These are phyloP conservation scores for Carassius auratus DNA, from an alignment of 2,113 vertebrate genomes.

Conservation along the genomic window DNA sequence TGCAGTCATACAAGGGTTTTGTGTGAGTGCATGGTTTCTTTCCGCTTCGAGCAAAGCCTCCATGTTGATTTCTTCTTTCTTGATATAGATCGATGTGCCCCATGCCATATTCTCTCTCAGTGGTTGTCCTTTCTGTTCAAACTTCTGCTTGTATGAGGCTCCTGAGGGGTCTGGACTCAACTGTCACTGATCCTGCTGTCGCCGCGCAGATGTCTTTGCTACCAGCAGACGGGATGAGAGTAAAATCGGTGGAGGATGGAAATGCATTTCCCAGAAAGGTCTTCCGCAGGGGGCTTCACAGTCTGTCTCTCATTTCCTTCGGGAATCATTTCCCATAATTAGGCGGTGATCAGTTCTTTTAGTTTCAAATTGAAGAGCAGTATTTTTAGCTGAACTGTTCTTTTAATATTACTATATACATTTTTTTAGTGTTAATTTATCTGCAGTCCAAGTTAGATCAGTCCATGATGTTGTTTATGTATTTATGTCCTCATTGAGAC, in stretches of 20 bases:
- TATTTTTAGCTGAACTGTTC: background rate
- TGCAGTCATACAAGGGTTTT: background rate
- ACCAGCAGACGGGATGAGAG: slow-evolving; percentile 9
- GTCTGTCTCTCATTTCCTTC: background rate
- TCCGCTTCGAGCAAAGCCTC: background rate
- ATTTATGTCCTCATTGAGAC: no score
- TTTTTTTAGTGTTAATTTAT: no score
- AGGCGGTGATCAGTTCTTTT: background rate
- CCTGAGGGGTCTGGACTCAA: slow-evolving; percentile 21
- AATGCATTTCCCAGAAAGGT: slow-evolving; percentile 31
- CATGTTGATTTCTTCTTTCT: background rate
- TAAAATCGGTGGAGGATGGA: background rate
- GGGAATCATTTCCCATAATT: background rate
- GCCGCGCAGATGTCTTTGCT: background rate
- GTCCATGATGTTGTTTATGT: no score
- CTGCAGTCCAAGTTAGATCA: no score
- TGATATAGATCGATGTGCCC: background rate
- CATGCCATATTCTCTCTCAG: background rate
- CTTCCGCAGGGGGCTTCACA: background rate
- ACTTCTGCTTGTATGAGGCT: background rate
- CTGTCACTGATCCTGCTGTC: slow-evolving; percentile 32
- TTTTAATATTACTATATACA: no score
- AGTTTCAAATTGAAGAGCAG: background rate
- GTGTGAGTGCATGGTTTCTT: background rate
- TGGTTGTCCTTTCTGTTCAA: slow-evolving; percentile 14